phyloP scores from a whole-genome alignment of 1,140 invertebrate genomes.

The Drosophila kohkoa region DNA sequence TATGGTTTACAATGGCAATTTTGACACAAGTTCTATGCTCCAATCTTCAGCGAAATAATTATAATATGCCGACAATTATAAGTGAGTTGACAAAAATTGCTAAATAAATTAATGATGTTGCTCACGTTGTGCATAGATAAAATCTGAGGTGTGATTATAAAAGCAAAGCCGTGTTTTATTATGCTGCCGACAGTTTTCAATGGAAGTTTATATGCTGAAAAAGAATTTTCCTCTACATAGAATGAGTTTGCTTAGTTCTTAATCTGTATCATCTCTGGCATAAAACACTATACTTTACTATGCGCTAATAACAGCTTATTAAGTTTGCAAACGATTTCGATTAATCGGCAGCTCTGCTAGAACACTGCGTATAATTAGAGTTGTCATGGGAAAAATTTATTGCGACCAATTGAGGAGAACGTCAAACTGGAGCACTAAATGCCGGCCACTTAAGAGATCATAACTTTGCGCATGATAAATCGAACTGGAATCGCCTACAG shows the following conservation, averaged over 20 bases:
- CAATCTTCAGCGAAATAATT: constrained; percentile 51
- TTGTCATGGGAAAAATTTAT: constrained; percentile 72
- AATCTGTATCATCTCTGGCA: not conserved
- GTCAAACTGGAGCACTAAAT: constrained; percentile 60
- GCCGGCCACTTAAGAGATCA: constrained; percentile 70
- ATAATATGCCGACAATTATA: constrained; percentile 61
- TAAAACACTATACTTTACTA: constrained; percentile 3
- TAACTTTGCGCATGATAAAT: constrained; percentile 75
- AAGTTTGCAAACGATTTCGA: constrained; percentile 4
- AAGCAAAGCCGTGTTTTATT: constrained; percentile 8
- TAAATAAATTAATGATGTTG: constrained; percentile 21
- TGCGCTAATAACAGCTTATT: not conserved
- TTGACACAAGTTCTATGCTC: constrained; percentile 26
- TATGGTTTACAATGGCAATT: constrained; percentile 20
- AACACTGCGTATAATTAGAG: constrained; percentile 58
- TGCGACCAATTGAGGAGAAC: constrained; percentile 47
- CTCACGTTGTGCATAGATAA: constrained; percentile 8
- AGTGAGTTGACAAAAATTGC: constrained; percentile 21
- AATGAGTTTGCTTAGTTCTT: not conserved
- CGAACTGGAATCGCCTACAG: constrained; percentile 70
- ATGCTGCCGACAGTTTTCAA: not conserved
- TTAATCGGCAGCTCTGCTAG: constrained; percentile 13
- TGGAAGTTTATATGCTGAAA: not conserved
- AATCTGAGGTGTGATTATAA: constrained; percentile 36
- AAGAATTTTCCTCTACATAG: no score